phyloP scores from a whole-genome alignment of 2,888 invertebrate species.

The Coelopa pilipes region DNA sequence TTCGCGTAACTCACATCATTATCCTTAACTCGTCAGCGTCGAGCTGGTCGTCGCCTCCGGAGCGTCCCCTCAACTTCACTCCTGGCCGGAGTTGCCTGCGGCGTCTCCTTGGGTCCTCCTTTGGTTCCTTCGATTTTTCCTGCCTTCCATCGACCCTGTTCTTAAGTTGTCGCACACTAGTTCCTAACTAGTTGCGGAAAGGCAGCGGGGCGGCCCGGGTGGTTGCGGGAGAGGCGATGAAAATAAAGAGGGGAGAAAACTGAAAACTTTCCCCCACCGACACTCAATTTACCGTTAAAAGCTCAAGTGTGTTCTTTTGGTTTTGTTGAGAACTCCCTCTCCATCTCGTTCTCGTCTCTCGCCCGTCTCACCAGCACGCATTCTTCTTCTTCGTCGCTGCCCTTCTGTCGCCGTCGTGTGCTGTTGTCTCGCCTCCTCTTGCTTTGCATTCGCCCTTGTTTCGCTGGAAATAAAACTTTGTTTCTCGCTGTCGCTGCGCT shows the following conservation, averaged over 20 bases:
- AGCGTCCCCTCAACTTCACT: neutral
- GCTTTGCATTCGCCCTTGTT: neutral
- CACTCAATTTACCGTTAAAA: conserved; percentile 37
- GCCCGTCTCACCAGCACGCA: neutral
- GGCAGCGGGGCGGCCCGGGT: neutral
- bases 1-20: conserved; percentile 17
- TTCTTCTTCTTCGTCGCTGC: neutral
- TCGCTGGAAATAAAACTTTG: conserved; percentile 8
- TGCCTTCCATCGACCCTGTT: too few species aligned
- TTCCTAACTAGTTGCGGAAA: neutral
- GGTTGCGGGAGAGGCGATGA: neutral
- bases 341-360: neutral
- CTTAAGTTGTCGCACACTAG: neutral
- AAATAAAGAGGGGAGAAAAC: neutral
- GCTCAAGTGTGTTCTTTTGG: conserved; percentile 27
- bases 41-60: neutral
- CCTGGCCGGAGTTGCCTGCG: too few species aligned
- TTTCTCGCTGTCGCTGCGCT: neutral
- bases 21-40: conserved; percentile 21
- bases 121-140: too few species aligned
- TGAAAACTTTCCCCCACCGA: conserved; percentile 11
- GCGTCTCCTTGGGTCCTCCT: too few species aligned
- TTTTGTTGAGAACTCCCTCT: conserved; percentile 4
- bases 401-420: neutral
- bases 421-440: neutral